A percentile compares a stretch with the other conserved stretches of the same genome.
These are phyloP conservation scores for Penaeus monodon DNA, from an alignment of 2,888 invertebrate genomes.

Conservation along the genomic window DNA sequence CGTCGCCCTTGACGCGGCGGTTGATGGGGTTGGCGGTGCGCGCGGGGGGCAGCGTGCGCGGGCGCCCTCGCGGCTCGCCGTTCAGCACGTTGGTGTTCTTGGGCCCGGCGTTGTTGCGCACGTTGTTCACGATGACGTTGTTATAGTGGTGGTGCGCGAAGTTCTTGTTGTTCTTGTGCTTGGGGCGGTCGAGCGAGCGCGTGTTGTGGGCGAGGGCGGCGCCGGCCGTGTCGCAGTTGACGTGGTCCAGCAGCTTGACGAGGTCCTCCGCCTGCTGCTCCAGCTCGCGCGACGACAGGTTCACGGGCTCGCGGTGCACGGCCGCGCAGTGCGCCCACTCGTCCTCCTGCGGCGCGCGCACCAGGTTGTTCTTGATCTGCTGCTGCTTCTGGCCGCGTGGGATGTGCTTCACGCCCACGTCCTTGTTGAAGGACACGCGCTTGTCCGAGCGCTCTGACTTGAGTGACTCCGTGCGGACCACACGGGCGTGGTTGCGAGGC, in stretches of 20 bases:
- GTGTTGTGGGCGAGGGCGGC: conserved; percentile 4
- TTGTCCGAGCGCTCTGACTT: conserved; percentile 62
- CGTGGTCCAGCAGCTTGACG: conserved; percentile 45
- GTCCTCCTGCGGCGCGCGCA: conserved; percentile 28
- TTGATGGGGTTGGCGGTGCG: conserved; percentile 56
- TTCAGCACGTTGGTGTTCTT: conserved; percentile 5
- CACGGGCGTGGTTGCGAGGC: conserved; percentile 23
- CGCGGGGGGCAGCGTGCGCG: conserved; percentile 24
- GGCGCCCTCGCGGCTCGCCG: conserved; percentile 29
- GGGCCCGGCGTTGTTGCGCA: conserved; percentile 23
- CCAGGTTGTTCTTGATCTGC: background rate
- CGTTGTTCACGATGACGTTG: conserved; percentile 35
- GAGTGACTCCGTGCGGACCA: conserved; percentile 61
- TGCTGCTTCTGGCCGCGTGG: conserved; percentile 46
- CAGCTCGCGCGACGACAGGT: conserved; percentile 41
- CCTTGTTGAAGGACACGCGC: conserved; percentile 63
- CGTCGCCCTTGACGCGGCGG: conserved; percentile 31
- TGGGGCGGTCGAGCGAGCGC: conserved; percentile 48
- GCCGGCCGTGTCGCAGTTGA: conserved; percentile 44
- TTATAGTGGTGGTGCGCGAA: conserved; percentile 30
- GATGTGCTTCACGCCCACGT: conserved; percentile 63
- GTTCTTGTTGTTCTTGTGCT: conserved; percentile 34
- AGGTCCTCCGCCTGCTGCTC: conserved; percentile 57
- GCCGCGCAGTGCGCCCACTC: conserved; percentile 52
- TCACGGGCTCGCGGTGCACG: conserved; percentile 47